phyloP scores from a whole-genome alignment of 2,797 vertebrate genomes.

The Enteromius mattozi region DNA sequence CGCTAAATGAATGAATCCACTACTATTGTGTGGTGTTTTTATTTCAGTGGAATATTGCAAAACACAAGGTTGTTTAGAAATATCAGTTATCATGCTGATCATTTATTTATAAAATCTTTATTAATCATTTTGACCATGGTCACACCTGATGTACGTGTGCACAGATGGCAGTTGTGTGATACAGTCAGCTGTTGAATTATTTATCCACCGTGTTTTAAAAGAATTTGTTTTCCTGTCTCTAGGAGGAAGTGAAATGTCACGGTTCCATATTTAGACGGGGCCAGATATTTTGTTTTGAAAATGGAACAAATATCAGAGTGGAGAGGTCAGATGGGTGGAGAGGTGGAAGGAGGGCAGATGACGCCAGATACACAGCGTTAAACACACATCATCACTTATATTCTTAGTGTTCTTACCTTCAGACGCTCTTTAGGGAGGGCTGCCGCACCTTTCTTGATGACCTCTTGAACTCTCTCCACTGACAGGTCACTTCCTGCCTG shows the following conservation, averaged over 20 bases:
- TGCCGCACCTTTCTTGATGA: constrained; percentile 96
- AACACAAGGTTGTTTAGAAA: neutral
- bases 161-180: constrained; percentile 25
- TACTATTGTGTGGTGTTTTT: neutral
- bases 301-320: constrained; percentile 9
- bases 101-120: neutral
- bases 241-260: constrained; percentile 24
- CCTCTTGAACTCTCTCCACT: constrained; percentile 94
- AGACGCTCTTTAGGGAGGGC: constrained; percentile 94
- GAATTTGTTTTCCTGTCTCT: constrained; percentile 4
- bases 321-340: constrained; percentile 17
- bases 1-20: neutral
- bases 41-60: neutral
- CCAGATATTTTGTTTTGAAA: constrained; percentile 17
- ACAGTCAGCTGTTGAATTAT: constrained; percentile 1
- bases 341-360: neutral
- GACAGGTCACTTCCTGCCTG: constrained; percentile 94
- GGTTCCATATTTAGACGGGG: neutral
- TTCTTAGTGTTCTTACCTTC: constrained; percentile 78
- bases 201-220: neutral
- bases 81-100: neutral
- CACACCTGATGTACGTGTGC: neutral
- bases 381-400: neutral
- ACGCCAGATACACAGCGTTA: neutral
- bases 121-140: neutral